A percentile compares a stretch with the other conserved stretches of the same genome.
These are phyloP conservation scores for Oryzias melastigma DNA, from an alignment of 2,113 vertebrate genomes.

Conservation along the genomic window DNA sequence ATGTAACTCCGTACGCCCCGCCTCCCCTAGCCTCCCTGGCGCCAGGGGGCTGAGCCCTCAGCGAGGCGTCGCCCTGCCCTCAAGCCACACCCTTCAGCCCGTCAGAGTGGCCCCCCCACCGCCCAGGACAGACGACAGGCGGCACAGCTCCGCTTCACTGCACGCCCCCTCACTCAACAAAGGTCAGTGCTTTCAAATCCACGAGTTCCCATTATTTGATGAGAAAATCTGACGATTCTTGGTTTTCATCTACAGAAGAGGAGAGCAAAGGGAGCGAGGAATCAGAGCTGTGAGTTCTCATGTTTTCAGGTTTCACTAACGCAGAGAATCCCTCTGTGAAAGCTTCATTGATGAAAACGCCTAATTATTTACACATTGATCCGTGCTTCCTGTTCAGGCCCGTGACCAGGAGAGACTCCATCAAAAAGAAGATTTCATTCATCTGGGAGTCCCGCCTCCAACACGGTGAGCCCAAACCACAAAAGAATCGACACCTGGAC, in stretches of 20 bases:
- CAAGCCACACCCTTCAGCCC: constrained; percentile 19
- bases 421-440: constrained; percentile 43
- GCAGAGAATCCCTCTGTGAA: background rate
- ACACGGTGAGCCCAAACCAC: constrained; percentile 63
- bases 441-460: constrained; percentile 68
- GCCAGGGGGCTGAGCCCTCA: constrained; percentile 17
- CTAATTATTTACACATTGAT: constrained; percentile 1
- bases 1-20: constrained; percentile 21
- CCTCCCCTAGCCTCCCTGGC: constrained; percentile 11
- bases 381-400: constrained; percentile 28
- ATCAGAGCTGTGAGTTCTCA: constrained; percentile 49
- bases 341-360: background rate
- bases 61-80: constrained; percentile 19
- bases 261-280: constrained; percentile 47
- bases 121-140: constrained; percentile 41
- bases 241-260: constrained; percentile 33
- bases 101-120: constrained; percentile 47
- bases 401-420: constrained; percentile 3
- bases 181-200: constrained; percentile 38
- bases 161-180: constrained; percentile 31
- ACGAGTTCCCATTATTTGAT: background rate
- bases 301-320: too few species aligned
- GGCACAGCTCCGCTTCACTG: constrained; percentile 51
- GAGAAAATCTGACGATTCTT: background rate
- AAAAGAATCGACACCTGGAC: too few species aligned